A percentile compares a stretch with the other conserved stretches of the same genome.
Conservation (phyloP, 2,888 invertebrate genomes). For the Cremastinae sp. region DNA sequence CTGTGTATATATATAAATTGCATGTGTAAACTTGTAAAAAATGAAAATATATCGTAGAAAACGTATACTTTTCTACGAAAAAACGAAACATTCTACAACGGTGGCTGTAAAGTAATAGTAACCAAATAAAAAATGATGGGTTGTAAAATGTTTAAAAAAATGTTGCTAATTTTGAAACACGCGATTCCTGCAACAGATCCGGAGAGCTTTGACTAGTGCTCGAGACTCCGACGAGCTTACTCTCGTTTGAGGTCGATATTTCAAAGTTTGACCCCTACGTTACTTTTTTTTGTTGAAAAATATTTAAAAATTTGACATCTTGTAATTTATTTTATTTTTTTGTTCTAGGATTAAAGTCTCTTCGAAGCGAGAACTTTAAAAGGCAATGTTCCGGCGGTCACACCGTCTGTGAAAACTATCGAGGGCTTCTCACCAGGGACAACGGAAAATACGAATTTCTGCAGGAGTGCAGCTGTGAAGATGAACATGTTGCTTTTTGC, state of each 20-base stretch:
- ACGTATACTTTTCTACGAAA: conserved; percentile 54
- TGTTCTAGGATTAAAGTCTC: conserved; percentile 78
- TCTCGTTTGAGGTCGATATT: conserved; percentile 56
- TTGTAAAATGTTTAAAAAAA: conserved; percentile 18
- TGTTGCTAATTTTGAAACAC: no score
- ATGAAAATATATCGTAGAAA: conserved; percentile 48
- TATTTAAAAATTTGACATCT: conserved; percentile 6
- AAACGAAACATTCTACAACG: conserved; percentile 41
- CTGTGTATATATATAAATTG: conserved; percentile 33
- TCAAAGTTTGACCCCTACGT: no score
- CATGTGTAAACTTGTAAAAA: conserved; percentile 28
- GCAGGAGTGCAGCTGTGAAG: conserved; percentile 87
- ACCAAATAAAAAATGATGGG: conserved; percentile 36
- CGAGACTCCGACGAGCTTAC: conserved; percentile 16
- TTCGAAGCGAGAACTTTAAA: conserved; percentile 85
- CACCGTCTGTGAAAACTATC: conserved; percentile 87
- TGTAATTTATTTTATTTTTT: no score
- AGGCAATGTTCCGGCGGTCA: conserved; percentile 88
- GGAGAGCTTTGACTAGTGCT: conserved; percentile 60
- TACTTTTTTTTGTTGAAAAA: no score
- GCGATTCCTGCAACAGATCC: no score
- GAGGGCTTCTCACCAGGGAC: conserved; percentile 86
- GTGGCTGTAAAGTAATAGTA: conserved; percentile 46
- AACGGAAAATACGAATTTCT: conserved; percentile 86
- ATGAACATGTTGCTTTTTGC: conserved; percentile 90